Conservation (phyloP, 2,113 vertebrate species). For the Potamarius usumacintae region DNA sequence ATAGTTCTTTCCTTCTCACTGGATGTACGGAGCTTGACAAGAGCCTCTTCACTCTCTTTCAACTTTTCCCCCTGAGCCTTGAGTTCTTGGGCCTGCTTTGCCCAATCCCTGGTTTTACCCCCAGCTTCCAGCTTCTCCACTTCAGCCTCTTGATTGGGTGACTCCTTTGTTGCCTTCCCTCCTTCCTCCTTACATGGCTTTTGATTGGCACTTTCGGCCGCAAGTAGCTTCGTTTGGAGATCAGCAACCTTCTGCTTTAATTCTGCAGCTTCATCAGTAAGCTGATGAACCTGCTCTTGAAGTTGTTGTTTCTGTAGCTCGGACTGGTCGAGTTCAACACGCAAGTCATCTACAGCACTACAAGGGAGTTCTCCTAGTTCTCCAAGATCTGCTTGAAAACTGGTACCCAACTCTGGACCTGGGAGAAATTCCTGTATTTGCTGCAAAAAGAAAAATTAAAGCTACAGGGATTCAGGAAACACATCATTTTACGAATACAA, state of each 20-base stretch:
- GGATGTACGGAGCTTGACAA: constrained; percentile 57
- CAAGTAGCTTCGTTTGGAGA: constrained; percentile 72
- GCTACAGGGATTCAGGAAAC: neutral
- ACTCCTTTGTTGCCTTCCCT: constrained; percentile 58
- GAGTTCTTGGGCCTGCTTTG: constrained; percentile 70
- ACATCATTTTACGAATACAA: neutral
- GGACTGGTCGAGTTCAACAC: constrained; percentile 85
- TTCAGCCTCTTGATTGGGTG: constrained; percentile 60
- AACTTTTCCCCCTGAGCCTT: constrained; percentile 72
- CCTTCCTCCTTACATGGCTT: constrained; percentile 63
- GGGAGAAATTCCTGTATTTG: constrained; percentile 81
- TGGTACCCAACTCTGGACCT: constrained; percentile 75
- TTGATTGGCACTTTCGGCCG: constrained; percentile 62
- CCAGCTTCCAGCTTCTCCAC: constrained; percentile 66
- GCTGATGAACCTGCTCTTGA: constrained; percentile 66
- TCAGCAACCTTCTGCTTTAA: constrained; percentile 72
- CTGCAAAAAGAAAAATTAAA: constrained; percentile 20
- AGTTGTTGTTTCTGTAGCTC: constrained; percentile 82
- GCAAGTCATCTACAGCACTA: constrained; percentile 83
- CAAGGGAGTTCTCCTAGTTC: constrained; percentile 66
- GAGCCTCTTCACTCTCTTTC: constrained; percentile 68
- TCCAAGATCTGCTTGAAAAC: constrained; percentile 73
- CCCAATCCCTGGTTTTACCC: constrained; percentile 65
- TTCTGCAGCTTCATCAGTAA: constrained; percentile 67
- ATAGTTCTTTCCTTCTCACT: constrained; percentile 68